Evolutionary conservation across 2,888 invertebrate genomes (phyloP).

Genomic region (Synergus itoensis): DNA sequence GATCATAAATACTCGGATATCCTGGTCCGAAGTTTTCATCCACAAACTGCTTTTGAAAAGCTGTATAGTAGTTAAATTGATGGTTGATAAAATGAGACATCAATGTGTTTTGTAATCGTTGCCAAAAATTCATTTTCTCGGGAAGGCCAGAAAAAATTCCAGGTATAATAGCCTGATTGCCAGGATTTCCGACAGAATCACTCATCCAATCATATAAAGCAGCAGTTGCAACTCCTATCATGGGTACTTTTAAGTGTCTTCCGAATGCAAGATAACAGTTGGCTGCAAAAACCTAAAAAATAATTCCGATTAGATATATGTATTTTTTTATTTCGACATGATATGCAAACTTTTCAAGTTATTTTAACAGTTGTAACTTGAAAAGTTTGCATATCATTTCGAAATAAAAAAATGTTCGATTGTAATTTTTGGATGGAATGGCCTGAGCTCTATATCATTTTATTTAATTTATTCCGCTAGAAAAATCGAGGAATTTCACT

Average conservation of each 20-base stretch:
- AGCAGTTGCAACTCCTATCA: slow-evolving; percentile 61
- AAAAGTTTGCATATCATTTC: too few relatives aligned
- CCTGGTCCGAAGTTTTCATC: slow-evolving; percentile 64
- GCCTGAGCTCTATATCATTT: neutral
- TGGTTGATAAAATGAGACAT: neutral
- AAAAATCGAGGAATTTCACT: neutral
- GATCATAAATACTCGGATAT: slow-evolving; percentile 55
- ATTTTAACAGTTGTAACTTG: too few relatives aligned
- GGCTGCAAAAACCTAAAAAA: slow-evolving; percentile 62
- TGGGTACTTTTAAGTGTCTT: slow-evolving; percentile 64
- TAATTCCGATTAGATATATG: neutral
- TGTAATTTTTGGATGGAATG: too few relatives aligned
- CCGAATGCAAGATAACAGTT: slow-evolving; percentile 69
- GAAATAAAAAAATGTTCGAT: too few relatives aligned
- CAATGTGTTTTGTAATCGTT: slow-evolving; percentile 65
- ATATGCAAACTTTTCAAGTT: too few relatives aligned
- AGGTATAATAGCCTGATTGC: slow-evolving; percentile 60
- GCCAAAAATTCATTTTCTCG: slow-evolving; percentile 63
- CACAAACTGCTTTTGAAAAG: slow-evolving; percentile 53
- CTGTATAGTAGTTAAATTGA: slow-evolving; percentile 55
- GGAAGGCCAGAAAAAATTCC: slow-evolving; percentile 52
- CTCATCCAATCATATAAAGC: slow-evolving; percentile 66
- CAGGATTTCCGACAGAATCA: slow-evolving; percentile 62
- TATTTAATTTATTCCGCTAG: neutral
- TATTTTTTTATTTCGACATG: too few relatives aligned